Conservation (phyloP, 23 tunicate species). For the Trididemnum nubilum region DNA sequence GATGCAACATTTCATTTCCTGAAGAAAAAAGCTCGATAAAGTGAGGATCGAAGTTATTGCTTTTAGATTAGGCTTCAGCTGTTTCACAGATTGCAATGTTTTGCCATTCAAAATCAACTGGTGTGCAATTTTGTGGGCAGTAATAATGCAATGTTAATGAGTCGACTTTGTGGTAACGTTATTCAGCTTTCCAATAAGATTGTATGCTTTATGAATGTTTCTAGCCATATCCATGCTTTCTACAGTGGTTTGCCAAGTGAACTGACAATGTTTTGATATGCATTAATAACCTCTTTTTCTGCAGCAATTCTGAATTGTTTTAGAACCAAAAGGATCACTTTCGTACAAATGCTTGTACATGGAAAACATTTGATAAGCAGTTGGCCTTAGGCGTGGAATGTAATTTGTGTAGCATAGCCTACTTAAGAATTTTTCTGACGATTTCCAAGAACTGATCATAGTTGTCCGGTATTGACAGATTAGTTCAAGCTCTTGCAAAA, state of each 20-base stretch:
- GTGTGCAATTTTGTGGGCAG: not conserved
- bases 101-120: not conserved
- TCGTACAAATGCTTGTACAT: not conserved
- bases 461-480: not conserved
- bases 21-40: too few species aligned
- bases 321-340: not conserved
- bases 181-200: not conserved
- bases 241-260: too few species aligned
- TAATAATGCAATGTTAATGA: not conserved
- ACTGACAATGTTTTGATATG: too few species aligned
- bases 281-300: not conserved
- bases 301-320: not conserved
- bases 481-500: not conserved
- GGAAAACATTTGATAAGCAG: not conserved
- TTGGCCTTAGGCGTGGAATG: not conserved
- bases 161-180: not conserved
- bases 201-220: not conserved
- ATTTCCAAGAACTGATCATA: not conserved
- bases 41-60: too few species aligned
- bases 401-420: not conserved
- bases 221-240: too few species aligned
- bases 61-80: not conserved
- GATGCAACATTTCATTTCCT: too few species aligned
- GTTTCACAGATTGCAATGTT: not conserved
- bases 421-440: not conserved